Evolutionary conservation across 2,797 vertebrate species (phyloP).

Genomic region (Betta splendens): DNA sequence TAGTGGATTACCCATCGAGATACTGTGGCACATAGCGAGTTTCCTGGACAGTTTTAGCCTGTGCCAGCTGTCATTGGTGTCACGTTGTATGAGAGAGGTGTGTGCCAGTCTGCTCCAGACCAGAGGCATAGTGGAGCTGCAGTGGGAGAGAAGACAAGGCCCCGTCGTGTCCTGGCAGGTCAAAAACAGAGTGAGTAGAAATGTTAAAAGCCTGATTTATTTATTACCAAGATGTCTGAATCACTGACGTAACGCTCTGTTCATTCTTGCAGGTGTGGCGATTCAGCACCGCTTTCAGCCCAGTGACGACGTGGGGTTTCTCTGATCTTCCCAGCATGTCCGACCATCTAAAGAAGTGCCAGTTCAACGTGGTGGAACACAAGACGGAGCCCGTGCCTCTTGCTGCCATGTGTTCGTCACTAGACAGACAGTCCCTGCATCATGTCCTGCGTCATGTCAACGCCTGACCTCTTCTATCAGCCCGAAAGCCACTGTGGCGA

Average conservation of each 20-base stretch:
- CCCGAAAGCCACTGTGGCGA: conserved; percentile 85
- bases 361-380: conserved; percentile 89
- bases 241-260: not conserved
- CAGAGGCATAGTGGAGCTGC: conserved; percentile 94
- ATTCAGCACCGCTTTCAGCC: conserved; percentile 97
- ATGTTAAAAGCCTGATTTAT: not conserved
- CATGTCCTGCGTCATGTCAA: conserved; percentile 82
- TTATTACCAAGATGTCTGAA: not conserved
- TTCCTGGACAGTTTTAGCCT: conserved; percentile 97
- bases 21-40: conserved; percentile 91
- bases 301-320: conserved; percentile 93
- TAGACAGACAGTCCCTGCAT: conserved; percentile 90
- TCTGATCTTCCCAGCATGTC: conserved; percentile 95
- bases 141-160: conserved; percentile 88
- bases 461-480: conserved; percentile 77
- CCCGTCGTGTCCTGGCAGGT: conserved; percentile 88
- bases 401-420: conserved; percentile 94
- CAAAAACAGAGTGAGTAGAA: conserved; percentile 88
- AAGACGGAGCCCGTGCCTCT: conserved; percentile 92
- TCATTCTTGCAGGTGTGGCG: conserved; percentile 87
- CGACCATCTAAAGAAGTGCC: conserved; percentile 94
- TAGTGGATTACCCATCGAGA: conserved; percentile 92
- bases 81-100: conserved; percentile 94
- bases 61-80: conserved; percentile 95
- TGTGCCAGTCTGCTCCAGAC: conserved; percentile 94